Conservation (phyloP, 1,140 invertebrate species). For the Anastrepha ludens region DNA sequence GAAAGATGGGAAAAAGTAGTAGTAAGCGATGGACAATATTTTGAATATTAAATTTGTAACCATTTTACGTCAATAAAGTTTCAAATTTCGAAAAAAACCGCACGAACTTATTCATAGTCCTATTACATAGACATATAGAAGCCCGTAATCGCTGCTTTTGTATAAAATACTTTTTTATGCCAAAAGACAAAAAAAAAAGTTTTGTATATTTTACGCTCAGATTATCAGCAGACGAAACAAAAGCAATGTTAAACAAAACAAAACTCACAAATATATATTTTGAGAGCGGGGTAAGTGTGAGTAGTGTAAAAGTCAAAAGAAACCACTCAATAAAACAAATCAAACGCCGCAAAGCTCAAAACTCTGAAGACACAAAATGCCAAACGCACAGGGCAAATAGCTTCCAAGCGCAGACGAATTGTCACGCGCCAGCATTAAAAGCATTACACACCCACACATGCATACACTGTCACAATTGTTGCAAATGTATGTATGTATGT, state of each 20-base stretch:
- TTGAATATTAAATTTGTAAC: too few relatives aligned
- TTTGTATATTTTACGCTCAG: constrained; percentile 15
- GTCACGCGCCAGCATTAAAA: background rate
- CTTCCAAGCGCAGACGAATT: constrained; percentile 2
- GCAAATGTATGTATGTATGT: background rate
- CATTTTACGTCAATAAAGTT: too few relatives aligned
- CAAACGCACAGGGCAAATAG: background rate
- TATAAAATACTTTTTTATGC: constrained; percentile 11
- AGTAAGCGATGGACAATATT: too few relatives aligned
- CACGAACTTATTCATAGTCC: too few relatives aligned
- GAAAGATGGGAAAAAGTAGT: too few relatives aligned
- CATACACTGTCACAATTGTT: too few relatives aligned
- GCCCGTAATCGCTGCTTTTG: background rate
- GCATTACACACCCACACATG: background rate
- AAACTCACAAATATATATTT: background rate
- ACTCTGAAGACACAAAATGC: background rate
- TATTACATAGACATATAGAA: too few relatives aligned
- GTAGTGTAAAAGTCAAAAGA: background rate
- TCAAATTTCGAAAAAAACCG: too few relatives aligned
- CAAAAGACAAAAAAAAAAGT: background rate
- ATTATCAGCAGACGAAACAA: constrained; percentile 22
- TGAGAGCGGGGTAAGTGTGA: background rate
- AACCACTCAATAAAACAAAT: constrained; percentile 30
- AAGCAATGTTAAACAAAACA: background rate
- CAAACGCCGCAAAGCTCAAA: constrained; percentile 19